These are phyloP conservation scores for Phainopepla nitens DNA, from an alignment of 2,113 vertebrate species.

Conservation along the genomic window DNA sequence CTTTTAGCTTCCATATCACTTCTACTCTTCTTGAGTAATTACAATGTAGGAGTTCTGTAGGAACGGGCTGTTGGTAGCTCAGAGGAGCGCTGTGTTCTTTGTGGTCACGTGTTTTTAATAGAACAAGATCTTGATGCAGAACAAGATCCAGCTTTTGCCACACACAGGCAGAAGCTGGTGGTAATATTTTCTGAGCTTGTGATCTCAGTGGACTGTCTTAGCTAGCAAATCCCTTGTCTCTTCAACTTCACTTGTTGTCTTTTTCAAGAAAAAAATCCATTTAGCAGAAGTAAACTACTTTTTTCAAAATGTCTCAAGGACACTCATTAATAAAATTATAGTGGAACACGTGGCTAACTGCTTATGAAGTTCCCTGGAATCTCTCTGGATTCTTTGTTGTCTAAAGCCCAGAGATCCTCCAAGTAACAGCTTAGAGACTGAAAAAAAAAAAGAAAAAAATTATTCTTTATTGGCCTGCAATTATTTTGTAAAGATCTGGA, in stretches of 20 bases:
- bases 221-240: background rate
- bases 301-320: background rate
- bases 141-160: background rate
- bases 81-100: background rate
- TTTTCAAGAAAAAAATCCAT: background rate
- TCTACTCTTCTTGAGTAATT: background rate
- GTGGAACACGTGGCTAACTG: rapidly evolving
- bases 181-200: background rate
- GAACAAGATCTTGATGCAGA: background rate
- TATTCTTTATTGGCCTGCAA: background rate
- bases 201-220: background rate
- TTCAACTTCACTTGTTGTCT: background rate
- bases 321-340: background rate
- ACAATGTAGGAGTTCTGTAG: background rate
- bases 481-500: background rate
- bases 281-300: background rate
- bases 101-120: background rate
- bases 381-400: background rate
- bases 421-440: background rate
- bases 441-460: background rate
- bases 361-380: background rate
- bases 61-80: background rate
- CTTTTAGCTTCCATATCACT: background rate
- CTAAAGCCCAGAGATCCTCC: background rate
- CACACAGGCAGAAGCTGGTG: background rate